Percentiles rank a stretch among this genome's conserved stretches.
phyloP scores from a whole-genome alignment of 2,797 vertebrate genomes.

The Coregonus sp. region DNA sequence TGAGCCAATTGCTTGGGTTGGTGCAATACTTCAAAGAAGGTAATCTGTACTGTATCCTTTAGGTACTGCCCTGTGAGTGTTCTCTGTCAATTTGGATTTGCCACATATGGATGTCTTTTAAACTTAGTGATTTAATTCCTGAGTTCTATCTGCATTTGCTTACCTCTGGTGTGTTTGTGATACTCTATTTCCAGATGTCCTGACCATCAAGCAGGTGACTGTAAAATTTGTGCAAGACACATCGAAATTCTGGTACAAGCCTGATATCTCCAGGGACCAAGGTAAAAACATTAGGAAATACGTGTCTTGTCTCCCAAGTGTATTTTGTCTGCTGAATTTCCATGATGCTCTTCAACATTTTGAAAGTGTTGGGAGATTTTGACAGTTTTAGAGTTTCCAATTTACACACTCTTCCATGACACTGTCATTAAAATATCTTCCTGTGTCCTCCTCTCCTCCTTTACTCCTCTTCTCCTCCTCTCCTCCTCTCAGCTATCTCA shows the following conservation, averaged over 20 bases:
- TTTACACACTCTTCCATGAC: not conserved
- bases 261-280: slow-evolving; percentile 96
- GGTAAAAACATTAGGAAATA: slow-evolving; percentile 68
- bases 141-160: not conserved
- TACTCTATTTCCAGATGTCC: slow-evolving; percentile 68
- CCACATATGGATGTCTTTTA: too few species aligned
- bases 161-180: not conserved
- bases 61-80: not conserved
- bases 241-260: slow-evolving; percentile 98
- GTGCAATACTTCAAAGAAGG: not conserved
- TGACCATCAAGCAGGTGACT: slow-evolving; percentile 82
- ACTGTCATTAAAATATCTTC: not conserved
- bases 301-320: not conserved
- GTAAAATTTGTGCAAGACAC: slow-evolving; percentile 98
- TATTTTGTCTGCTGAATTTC: too few species aligned
- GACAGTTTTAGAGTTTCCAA: not conserved
- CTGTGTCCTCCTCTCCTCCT: slow-evolving; percentile 24
- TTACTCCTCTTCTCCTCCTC: too few species aligned
- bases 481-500: slow-evolving; percentile 80
- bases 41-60: not conserved
- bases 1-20: not conserved
- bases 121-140: too few species aligned
- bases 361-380: not conserved
- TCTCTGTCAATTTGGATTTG: not conserved
- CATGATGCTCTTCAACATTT: not conserved